Base-by-base conservation (phyloP, 1,140 invertebrate species). In the Diprion similis region DNA sequence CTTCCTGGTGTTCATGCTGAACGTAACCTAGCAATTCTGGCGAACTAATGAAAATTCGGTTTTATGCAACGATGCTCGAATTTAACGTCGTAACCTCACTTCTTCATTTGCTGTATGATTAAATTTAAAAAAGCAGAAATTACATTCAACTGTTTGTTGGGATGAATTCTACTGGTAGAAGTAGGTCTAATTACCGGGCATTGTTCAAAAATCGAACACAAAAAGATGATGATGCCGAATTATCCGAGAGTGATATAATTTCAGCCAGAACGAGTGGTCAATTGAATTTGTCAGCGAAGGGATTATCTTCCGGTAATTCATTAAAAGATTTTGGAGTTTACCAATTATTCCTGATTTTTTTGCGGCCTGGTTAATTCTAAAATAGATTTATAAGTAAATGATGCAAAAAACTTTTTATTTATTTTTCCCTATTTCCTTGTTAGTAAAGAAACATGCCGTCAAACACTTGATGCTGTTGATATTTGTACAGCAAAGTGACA, bases 211-310 rank as follows among this genome's bases (percentile, higher is more conserved):
- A 90, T 79, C 91, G 93, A 84, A 91, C 91, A 70, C 90, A 91
- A 82, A 87, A 89, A 66, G 91, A 93, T 71, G 92, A 94, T 78
- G 90, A 93, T 73, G 88, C 87, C 72, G 90, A 92, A 80, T 81
- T 96, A 68, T 91, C 94, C 51, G 88, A 90, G 46, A 90, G 90
- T 66, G 83, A 96, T 71, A 91, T 97, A 70, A 93, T 95, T 85
- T 91, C 92, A 76, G 94, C 95, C 6, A 90, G 95, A 79, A 92
- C 91, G 81, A 93, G 92, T 71, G 96, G 96, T 19, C 91, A 92
- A 75, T 87, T 97, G 17, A 95, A 94, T 89, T 89, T 97, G 73
- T 92, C 94, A 48, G 92, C 92, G 74, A 91, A 91, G 83, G 93
- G 92, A 73, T 86, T 97, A 71, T 89, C 90, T 45, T 89, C 90